Evolutionary conservation across 2,113 vertebrate genomes (phyloP).

Genomic region (Rallus limicola): DNA sequence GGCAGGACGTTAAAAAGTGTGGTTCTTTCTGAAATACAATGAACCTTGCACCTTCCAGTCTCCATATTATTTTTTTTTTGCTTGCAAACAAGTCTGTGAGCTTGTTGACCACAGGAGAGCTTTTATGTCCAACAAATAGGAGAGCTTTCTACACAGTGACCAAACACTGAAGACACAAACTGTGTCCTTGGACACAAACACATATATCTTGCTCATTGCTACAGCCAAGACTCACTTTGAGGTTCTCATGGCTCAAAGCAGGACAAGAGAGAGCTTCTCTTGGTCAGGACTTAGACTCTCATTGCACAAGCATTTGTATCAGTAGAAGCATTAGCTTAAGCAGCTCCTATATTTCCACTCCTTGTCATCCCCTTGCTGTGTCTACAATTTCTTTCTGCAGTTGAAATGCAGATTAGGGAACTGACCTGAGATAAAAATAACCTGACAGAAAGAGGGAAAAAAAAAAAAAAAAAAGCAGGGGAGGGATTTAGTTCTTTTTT

Average conservation of each 20-base stretch:
- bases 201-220: neutral
- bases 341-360: neutral
- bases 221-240: neutral
- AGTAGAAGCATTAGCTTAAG: neutral
- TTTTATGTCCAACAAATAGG: neutral
- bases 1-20: neutral
- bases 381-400: neutral
- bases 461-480: too few species aligned
- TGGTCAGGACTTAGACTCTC: neutral
- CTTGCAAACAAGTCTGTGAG: neutral
- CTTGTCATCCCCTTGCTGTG: neutral
- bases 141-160: neutral
- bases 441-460: neutral
- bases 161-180: neutral
- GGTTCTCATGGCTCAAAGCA: neutral
- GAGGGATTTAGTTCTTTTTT: neutral
- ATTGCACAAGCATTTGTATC: neutral
- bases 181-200: neutral
- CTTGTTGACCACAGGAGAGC: neutral
- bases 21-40: neutral
- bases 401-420: neutral
- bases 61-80: neutral
- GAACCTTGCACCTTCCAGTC: neutral
- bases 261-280: neutral
- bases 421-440: neutral